Base-by-base conservation (phyloP, 2,797 vertebrate species). In the Hapalemur alaotrensis region DNA sequence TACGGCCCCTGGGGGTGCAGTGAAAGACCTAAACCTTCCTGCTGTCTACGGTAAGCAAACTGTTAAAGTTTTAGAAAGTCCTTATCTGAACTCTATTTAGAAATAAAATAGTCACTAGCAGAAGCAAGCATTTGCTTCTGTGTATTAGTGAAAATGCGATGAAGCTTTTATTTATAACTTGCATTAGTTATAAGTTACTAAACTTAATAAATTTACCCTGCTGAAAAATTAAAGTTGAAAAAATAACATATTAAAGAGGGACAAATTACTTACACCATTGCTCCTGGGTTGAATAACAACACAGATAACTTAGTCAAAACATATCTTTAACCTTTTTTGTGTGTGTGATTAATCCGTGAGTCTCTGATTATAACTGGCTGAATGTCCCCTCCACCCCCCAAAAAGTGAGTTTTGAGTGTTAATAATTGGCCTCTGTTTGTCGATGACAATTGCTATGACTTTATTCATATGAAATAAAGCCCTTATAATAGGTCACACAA, bases 341-440 rank as follows among this genome's bases (percentile, higher is more conserved):
- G 38, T 91, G 25, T 46, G 54, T 91, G 92, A 69, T 84, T 97
- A 95, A 94, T 97, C 70, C 83, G 9, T 54, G 65, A 94, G 82
- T 90, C 65, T 90, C 87, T 98, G 97, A 97, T 98, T 97, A 97
- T 63, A 94, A 90, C 1, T 95, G 95, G 94, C 41, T 93, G 92
- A 96, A 86, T 86, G 67, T 96, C 89, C 94, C 6, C 79, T 92
- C 85, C 30, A 65, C 17, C 17, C 63, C 32, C 3, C 32, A 93
- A 89, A 98, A 97, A 97, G 97, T 94, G 97, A 92, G 82, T 92
- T 92, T 79, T 89, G 82, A 94, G 59, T 67, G 63, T 97, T 92
- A 96, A 81, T 82, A 93, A 91, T 78, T 38, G 0, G 0, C 41
- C 59, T 91, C 72, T 38, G 0, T 2, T 90, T 96, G 95, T 38